phyloP scores from a whole-genome alignment of 1,140 invertebrate species.

The Cydia splendana region DNA sequence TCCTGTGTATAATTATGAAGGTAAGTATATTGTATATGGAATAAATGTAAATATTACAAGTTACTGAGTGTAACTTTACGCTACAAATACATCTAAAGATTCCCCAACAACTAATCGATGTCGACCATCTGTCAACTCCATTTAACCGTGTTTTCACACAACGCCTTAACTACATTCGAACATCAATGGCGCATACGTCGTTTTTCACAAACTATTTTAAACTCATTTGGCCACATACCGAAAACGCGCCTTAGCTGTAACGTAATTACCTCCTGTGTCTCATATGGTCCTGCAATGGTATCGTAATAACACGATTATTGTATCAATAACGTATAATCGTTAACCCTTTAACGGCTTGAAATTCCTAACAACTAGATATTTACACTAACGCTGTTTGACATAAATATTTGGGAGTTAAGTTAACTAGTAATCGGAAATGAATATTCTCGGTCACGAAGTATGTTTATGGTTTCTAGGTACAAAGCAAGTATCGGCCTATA shows the following conservation, averaged over 20 bases:
- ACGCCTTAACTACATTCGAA: neutral
- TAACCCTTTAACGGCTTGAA: neutral
- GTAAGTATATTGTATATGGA: too few relatives aligned
- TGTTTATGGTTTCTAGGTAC: too few relatives aligned
- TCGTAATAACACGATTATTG: constrained; percentile 2
- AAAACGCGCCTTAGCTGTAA: neutral
- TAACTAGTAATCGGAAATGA: neutral
- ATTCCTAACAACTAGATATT: neutral
- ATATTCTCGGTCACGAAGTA: neutral
- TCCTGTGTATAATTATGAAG: too few relatives aligned
- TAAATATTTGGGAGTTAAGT: neutral
- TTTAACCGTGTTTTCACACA: neutral
- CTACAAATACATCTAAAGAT: neutral
- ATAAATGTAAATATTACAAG: too few relatives aligned
- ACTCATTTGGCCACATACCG: constrained; percentile 7
- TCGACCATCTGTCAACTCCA: neutral
- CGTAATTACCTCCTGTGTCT: constrained; percentile 7
- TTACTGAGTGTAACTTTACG: neutral
- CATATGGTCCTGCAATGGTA: neutral
- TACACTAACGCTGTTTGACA: neutral
- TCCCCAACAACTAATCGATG: neutral
- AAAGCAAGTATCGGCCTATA: too few relatives aligned
- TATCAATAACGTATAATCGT: neutral
- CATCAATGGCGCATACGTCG: neutral
- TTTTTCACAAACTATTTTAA: neutral